Percentiles rank a stretch among this genome's conserved stretches.
phyloP scores from a whole-genome alignment of 92 coral and sea anemone species.

The Palythoa grandiflora region DNA sequence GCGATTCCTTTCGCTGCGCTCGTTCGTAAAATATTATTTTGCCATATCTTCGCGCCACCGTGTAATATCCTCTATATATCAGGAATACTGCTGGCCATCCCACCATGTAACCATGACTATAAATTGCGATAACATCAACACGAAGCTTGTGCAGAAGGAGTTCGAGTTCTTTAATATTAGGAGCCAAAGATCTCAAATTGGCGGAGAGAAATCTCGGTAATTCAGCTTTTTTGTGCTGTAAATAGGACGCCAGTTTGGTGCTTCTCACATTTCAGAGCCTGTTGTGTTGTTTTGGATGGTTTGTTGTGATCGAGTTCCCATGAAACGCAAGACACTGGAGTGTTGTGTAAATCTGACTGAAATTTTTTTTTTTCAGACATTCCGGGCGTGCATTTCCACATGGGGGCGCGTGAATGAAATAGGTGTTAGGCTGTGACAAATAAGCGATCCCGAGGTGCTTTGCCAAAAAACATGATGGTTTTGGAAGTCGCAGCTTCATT shows the following conservation, averaged over 20 bases:
- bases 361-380: background rate
- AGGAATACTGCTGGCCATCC: slow-evolving; percentile 7
- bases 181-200: slow-evolving; percentile 41
- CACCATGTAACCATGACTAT: background rate
- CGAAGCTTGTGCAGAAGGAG: slow-evolving; percentile 12
- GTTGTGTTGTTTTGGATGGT: background rate
- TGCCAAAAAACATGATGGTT: background rate
- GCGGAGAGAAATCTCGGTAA: slow-evolving; percentile 43
- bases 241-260: background rate
- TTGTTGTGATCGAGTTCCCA: slow-evolving; percentile 5
- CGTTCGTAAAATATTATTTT: too few relatives aligned
- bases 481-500: background rate
- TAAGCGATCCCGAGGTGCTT: background rate
- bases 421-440: slow-evolving; percentile 8
- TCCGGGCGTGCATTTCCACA: background rate
- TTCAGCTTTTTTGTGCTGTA: slow-evolving; percentile 1
- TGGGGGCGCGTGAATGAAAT: background rate
- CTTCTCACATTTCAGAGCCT: background rate
- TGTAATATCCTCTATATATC: too few relatives aligned
- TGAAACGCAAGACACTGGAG: background rate
- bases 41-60: too few relatives aligned
- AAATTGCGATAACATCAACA: slow-evolving; percentile 5
- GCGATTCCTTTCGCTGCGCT: slow-evolving; percentile 31
- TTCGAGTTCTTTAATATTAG: slow-evolving; percentile 44
- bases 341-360: slow-evolving; percentile 14